Conservation (phyloP, 2,113 vertebrate species). For the Ascaphus truei region DNA sequence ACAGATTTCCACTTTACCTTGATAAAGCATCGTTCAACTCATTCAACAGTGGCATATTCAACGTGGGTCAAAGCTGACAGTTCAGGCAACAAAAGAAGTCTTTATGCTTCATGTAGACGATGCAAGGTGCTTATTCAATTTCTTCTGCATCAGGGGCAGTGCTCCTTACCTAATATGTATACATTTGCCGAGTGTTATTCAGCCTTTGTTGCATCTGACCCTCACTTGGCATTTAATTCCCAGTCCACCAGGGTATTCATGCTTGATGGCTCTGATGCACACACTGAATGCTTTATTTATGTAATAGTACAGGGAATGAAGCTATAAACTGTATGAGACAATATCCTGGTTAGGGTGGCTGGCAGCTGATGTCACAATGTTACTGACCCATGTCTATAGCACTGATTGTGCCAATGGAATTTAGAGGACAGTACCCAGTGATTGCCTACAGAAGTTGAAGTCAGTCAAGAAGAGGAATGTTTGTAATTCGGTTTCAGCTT, state of each 20-base stretch:
- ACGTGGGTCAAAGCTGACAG: conserved; percentile 58
- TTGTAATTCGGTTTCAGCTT: not conserved
- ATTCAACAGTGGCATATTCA: conserved; percentile 66
- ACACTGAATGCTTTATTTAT: conserved; percentile 68
- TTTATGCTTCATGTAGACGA: conserved; percentile 62
- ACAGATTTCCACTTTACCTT: conserved; percentile 57
- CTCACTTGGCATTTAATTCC: conserved; percentile 79
- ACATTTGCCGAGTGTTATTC: conserved; percentile 77
- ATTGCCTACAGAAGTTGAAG: not conserved
- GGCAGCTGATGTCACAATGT: conserved; percentile 40
- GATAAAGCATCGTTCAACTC: conserved; percentile 64
- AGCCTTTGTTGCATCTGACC: conserved; percentile 73
- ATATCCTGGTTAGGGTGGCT: conserved; percentile 51
- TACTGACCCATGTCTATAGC: conserved; percentile 26
- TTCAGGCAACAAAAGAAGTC: conserved; percentile 62
- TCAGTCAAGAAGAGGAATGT: not conserved
- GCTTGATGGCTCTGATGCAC: conserved; percentile 67
- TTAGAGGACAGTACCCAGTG: conserved; percentile 28
- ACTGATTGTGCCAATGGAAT: conserved; percentile 36
- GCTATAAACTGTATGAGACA: conserved; percentile 51
- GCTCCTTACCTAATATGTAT: conserved; percentile 68
- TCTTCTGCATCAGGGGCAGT: conserved; percentile 57
- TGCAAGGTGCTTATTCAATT: conserved; percentile 65
- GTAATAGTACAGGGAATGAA: conserved; percentile 52
- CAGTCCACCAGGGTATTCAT: conserved; percentile 70